Evolutionary conservation across 2,888 invertebrate genomes (phyloP).

Genomic region (Synergus gifuensis): DNA sequence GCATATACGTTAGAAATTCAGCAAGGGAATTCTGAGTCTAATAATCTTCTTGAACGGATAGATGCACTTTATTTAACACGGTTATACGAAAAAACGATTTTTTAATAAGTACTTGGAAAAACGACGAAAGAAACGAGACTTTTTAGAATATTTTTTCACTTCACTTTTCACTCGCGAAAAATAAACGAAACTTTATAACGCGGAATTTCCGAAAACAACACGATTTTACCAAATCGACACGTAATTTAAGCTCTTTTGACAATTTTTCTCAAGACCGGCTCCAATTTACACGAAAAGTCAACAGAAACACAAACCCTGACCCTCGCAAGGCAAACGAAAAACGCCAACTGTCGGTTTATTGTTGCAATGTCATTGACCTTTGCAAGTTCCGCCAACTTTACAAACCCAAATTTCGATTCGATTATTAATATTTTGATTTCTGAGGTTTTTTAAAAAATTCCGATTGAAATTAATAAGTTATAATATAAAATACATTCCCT

Average conservation of each 20-base stretch:
- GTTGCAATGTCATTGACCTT: no score
- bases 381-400: not conserved
- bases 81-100: not conserved
- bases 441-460: not conserved
- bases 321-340: no score
- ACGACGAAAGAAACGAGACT: not conserved
- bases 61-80: not conserved
- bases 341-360: no score
- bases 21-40: not conserved
- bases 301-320: no score
- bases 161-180: not conserved
- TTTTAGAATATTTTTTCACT: no score
- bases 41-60: not conserved
- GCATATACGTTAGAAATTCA: not conserved
- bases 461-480: not conserved
- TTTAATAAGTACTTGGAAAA: no score
- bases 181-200: not conserved
- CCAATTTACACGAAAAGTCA: not conserved
- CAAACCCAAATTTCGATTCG: not conserved
- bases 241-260: no score
- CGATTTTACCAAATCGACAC: not conserved
- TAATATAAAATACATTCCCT: not conserved
- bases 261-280: not conserved
- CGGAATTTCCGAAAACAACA: not conserved
- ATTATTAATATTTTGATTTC: not conserved